These are phyloP conservation scores for Acleris holmiana DNA, from an alignment of 2,888 invertebrate species.

Conservation along the genomic window DNA sequence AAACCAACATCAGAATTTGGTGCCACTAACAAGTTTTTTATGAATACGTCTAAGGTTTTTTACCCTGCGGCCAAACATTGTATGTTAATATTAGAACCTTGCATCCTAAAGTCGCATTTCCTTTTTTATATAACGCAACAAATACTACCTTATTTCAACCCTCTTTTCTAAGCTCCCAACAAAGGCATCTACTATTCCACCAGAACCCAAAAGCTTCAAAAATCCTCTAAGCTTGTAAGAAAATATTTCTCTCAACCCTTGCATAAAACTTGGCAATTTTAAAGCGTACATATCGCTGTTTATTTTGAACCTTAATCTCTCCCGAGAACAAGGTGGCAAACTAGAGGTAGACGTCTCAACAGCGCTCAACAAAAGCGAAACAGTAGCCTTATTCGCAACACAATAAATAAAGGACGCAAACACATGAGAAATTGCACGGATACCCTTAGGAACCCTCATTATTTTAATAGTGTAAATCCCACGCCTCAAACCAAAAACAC, in stretches of 20 bases:
- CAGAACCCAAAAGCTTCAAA: too few relatives aligned
- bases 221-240: background rate
- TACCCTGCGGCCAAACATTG: conserved; percentile 13
- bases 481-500: conserved; percentile 41
- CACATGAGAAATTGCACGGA: conserved; percentile 78
- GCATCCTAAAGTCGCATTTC: conserved; percentile 13
- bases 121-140: conserved; percentile 3
- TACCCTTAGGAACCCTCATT: conserved; percentile 77
- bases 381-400: conserved; percentile 72
- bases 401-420: conserved; percentile 76
- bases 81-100: conserved; percentile 27
- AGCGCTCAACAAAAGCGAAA: conserved; percentile 57
- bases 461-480: conserved; percentile 75
- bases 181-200: too few relatives aligned
- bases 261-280: conserved; percentile 4
- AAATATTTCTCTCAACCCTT: conserved; percentile 9
- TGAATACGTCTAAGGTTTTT: conserved; percentile 2
- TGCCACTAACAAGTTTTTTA: background rate
- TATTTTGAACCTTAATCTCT: conserved; percentile 30
- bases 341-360: conserved; percentile 43
- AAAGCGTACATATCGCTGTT: conserved; percentile 19
- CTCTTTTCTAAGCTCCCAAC: background rate
- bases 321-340: conserved; percentile 40
- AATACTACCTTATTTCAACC: conserved; percentile 1
- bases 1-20: too few relatives aligned